Base-by-base conservation (phyloP, 2,888 invertebrate genomes). In the Amitus sp. region DNA sequence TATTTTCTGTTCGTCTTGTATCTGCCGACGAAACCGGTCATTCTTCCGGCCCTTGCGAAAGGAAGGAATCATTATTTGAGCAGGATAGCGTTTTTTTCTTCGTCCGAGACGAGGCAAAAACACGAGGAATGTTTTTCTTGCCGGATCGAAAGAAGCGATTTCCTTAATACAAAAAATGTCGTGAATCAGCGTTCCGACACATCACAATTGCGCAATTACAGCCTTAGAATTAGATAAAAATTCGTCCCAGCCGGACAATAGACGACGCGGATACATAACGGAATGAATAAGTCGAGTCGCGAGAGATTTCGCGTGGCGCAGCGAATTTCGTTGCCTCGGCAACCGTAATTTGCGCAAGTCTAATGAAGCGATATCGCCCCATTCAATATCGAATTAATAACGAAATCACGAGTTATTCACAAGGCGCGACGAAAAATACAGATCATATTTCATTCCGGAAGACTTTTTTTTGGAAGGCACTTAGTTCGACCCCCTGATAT, bases 291-390 rank as follows among this genome's bases (percentile, higher is more conserved):
- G n/a, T n/a, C n/a, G 33, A 33, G n/a, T n/a, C 9, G 33, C 33
- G 9, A 12, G 33, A 33, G 37, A 37, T 37, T 37, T 23, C 4
- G 23, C 23, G 23, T n/a, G n/a, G n/a, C 23, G 12, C 7, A 9
- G 12, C 3, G 13, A 10, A 43, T 23, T 43, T 34, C 33, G 17
- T 33, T 47, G n/a, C 30, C n/a, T 17, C 17, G 33, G 30, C 19
- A 33, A 47, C 18, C n/a, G 19, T n/a, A 33, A 47, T 47, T 20
- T 33, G 12, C 13, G 47, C 40, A 23, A 60, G 51, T 48, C 58
- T 57, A 66, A 52, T 58, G 61, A 54, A 69, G 58, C 57, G 57
- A 47, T 59, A 61, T 57, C 49, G 63, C 56, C 46, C 50, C 45
- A 50, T 43, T 57, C 48, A 42, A 54, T 53, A 47, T 47, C 50